Conservation (phyloP, 2,888 invertebrate species). For the Empis livida region DNA sequence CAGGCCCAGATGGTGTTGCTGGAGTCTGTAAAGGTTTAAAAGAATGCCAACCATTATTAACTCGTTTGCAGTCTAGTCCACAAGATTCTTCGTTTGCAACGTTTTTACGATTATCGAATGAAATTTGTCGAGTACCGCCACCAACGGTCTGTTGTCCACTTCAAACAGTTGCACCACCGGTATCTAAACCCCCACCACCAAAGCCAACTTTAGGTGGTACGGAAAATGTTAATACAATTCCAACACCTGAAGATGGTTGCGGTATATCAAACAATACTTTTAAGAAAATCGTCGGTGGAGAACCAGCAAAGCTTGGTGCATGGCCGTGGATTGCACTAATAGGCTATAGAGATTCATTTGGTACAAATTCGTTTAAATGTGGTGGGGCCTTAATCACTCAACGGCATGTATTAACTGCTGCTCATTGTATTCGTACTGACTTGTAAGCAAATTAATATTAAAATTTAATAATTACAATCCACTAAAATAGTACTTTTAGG, state of each 20-base stretch:
- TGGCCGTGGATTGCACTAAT: slow-evolving; percentile 72
- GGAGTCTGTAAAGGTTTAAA: slow-evolving; percentile 15
- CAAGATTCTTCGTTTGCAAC: slow-evolving; percentile 19
- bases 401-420: slow-evolving; percentile 55
- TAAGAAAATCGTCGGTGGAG: slow-evolving; percentile 59
- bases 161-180: background rate
- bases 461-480: too few relatives aligned
- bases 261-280: slow-evolving; percentile 45
- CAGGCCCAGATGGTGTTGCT: slow-evolving; percentile 16
- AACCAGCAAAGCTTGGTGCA: slow-evolving; percentile 50
- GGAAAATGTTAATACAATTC: slow-evolving; percentile 15
- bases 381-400: slow-evolving; percentile 39
- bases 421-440: slow-evolving; percentile 26
- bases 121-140: slow-evolving; percentile 18
- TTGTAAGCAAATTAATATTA: slow-evolving; percentile 33
- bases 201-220: background rate
- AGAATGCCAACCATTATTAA: slow-evolving; percentile 18
- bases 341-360: slow-evolving; percentile 46
- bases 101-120: slow-evolving; percentile 23
- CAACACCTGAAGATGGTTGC: slow-evolving; percentile 41
- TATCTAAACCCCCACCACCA: slow-evolving; percentile 1
- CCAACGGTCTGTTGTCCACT: slow-evolving; percentile 27
- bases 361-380: slow-evolving; percentile 28
- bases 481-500: background rate
- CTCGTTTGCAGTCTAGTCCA: slow-evolving; percentile 17